These are phyloP conservation scores for Proteles cristata DNA, from an alignment of 2,113 vertebrate genomes.

Conservation along the genomic window DNA sequence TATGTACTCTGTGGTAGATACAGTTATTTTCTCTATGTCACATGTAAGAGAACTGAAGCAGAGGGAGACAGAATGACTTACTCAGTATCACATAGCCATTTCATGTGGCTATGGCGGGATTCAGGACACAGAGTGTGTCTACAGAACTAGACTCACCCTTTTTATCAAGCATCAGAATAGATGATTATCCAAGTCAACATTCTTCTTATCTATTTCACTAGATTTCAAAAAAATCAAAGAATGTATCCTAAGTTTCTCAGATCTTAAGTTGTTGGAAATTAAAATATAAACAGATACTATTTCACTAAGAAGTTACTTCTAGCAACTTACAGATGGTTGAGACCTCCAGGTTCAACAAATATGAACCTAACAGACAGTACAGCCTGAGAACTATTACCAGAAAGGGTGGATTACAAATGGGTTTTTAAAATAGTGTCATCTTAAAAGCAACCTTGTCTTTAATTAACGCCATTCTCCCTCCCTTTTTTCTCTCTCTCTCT, in stretches of 20 bases:
- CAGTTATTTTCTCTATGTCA: not conserved
- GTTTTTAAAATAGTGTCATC: not conserved
- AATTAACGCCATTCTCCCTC: not conserved
- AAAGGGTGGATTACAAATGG: not conserved
- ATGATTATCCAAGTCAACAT: not conserved
- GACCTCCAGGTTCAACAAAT: not conserved
- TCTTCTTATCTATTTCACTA: not conserved
- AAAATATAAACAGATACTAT: constrained; percentile 13
- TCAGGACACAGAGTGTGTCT: not conserved
- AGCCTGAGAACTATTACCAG: not conserved
- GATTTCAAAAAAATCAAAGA: not conserved
- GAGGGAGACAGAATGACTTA: not conserved
- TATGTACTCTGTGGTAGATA: not conserved
- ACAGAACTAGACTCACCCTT: not conserved
- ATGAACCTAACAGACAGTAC: not conserved
- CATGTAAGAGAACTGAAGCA: not conserved
- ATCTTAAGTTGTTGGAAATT: not conserved
- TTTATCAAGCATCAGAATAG: not conserved
- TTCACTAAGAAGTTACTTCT: not conserved
- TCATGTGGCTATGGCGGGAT: not conserved
- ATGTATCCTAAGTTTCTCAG: not conserved
- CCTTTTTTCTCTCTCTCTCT: not conserved
- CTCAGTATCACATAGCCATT: not conserved
- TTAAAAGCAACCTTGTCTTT: not conserved
- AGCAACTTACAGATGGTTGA: not conserved